Percentiles rank a stretch among this genome's conserved stretches.
These are phyloP conservation scores for Drosophila mulleri DNA, from an alignment of 2,888 invertebrate species.

Conservation along the genomic window DNA sequence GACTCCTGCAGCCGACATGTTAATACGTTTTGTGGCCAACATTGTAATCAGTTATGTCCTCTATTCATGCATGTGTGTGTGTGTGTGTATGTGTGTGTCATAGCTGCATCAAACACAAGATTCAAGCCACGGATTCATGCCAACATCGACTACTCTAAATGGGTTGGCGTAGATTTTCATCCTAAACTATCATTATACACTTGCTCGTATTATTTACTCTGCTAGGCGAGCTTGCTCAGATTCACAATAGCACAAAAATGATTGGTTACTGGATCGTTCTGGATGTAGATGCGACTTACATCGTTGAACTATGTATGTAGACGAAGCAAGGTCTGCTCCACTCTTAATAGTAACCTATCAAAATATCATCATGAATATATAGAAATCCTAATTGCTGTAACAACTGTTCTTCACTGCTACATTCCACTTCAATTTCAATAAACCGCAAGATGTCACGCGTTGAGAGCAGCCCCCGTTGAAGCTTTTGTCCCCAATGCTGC, in stretches of 20 bases:
- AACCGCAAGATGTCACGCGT: conserved; percentile 25
- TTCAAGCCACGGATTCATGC: too few relatives aligned
- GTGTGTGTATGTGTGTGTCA: background rate
- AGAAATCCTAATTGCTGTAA: conserved; percentile 13
- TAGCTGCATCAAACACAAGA: conserved; percentile 3
- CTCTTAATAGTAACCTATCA: conserved; percentile 9
- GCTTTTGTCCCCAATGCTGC: conserved; percentile 1
- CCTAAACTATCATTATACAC: background rate
- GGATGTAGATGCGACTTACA: too few relatives aligned
- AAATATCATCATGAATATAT: conserved; percentile 5
- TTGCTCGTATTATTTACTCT: background rate
- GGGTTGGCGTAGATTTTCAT: background rate
- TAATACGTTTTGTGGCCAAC: conserved; percentile 76
- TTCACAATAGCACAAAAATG: too few relatives aligned
- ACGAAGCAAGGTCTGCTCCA: too few relatives aligned
- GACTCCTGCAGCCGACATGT: conserved; percentile 66
- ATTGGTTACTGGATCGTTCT: too few relatives aligned
- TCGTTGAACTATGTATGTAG: background rate
- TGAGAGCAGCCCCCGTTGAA: background rate
- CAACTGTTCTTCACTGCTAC: conserved; percentile 12
- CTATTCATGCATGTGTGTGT: background rate
- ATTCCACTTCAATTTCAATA: conserved; percentile 16
- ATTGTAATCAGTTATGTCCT: conserved; percentile 64
- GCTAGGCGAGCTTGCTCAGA: too few relatives aligned
- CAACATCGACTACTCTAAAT: background rate